A percentile compares a stretch with the other conserved stretches of the same genome.
These are phyloP conservation scores for Onychomys arenicola DNA, from an alignment of 2,797 vertebrate species.

Conservation along the genomic window DNA sequence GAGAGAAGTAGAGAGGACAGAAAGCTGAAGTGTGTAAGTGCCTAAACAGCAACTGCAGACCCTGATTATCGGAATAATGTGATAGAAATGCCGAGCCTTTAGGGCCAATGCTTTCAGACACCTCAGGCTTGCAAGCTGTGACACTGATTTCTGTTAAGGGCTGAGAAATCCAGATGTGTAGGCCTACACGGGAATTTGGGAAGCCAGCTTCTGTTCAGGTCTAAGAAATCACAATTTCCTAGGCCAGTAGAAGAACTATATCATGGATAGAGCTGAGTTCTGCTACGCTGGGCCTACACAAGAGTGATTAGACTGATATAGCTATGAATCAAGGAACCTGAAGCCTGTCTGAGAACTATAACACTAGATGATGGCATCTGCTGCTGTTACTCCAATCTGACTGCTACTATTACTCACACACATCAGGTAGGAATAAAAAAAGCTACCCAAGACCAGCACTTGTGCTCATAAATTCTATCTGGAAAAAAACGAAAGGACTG, in stretches of 20 bases:
- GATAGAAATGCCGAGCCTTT: not conserved
- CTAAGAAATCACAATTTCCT: not conserved
- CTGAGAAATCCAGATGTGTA: no score
- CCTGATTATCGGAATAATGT: not conserved
- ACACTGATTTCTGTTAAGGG: not conserved
- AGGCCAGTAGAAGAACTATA: not conserved
- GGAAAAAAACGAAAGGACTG: not conserved
- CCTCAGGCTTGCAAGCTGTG: not conserved
- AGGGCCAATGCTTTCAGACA: not conserved
- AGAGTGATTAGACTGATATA: not conserved
- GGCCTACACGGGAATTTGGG: not conserved
- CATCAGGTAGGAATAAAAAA: not conserved
- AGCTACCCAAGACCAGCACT: not conserved
- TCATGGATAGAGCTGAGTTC: not conserved
- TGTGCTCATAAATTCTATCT: not conserved
- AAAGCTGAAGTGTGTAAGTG: not conserved
- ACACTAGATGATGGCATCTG: not conserved
- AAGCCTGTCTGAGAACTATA: not conserved
- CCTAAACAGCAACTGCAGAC: not conserved
- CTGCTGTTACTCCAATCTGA: not conserved
- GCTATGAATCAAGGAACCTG: not conserved
- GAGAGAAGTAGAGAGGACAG: not conserved
- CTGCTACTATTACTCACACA: not conserved
- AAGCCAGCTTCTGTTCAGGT: not conserved
- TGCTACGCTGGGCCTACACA: not conserved